Evolutionary conservation across 2,113 vertebrate genomes (phyloP), one percentile per base, ranked within the genome.

Genomic region (Chaetodon trifascialis): DNA sequence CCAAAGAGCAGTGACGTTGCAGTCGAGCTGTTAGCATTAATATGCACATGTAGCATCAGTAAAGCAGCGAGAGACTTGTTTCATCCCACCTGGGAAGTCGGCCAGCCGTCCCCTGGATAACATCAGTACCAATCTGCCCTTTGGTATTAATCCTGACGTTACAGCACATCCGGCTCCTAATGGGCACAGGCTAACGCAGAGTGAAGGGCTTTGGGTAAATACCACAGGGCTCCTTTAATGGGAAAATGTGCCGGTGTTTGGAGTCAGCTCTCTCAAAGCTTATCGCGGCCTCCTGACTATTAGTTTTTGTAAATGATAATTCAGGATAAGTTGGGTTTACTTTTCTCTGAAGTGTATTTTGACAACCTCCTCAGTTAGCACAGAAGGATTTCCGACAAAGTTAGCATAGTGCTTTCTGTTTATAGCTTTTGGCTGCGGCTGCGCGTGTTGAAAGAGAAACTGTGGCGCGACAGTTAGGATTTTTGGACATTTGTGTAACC

Each of bases 311-410:
- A 36, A 84, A 84, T 80, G 85, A 91, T 91, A 88, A 90, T 87
- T 88, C 84, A 62, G 82, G 88, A 92, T 86, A 59, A 86, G 74
- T 84, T 69, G n/a, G 36, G 83, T 91, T 90, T 86, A 85, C 77
- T 80, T 92, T 91, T 51, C 81, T 92, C 76, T 91, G 86, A 92
- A 92, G 88, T 91, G 75, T 90, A 78, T 91, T 91, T 93, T 77
- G 88, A 91, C 85, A 88, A 89, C 75, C 69, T 86, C 75, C 51
- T 68, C 25, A 82, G 75, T 73, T 80, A 77, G 51, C 67, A 85
- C 83, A 79, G 49, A 81, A 71, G 78, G 88, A 84, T 91, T 83
- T 90, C 87, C 87, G 73, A 58, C 84, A 82, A 86, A 76, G 90
- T 77, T 73, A 83, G 76, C 76, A 44, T 78, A 82, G 75, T 17